These are phyloP conservation scores for Episyrphus balteatus DNA, from an alignment of 1,140 invertebrate species.

Conservation along the genomic window DNA sequence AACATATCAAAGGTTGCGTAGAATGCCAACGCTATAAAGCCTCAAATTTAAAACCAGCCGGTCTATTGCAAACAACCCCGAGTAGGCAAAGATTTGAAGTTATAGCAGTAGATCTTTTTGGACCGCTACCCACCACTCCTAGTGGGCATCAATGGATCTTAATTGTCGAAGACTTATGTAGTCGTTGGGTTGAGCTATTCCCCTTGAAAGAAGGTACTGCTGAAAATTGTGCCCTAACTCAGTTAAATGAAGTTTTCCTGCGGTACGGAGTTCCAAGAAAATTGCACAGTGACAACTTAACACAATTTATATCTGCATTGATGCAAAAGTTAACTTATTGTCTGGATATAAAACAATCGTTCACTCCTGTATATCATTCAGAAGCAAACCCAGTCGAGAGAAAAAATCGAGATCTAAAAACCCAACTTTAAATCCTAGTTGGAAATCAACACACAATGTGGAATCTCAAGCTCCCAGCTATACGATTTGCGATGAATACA, in stretches of 20 bases:
- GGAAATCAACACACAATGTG: constrained; percentile 26
- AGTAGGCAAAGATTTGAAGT: constrained; percentile 19
- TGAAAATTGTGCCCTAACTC: constrained; percentile 16
- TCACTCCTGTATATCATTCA: constrained; percentile 29
- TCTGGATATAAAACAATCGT: constrained; percentile 17
- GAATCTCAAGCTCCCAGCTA: constrained; percentile 25
- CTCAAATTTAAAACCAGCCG: constrained; percentile 18
- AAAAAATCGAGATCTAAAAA: constrained; percentile 29
- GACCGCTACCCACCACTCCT: constrained; percentile 14
- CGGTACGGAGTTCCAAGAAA: constrained; percentile 26
- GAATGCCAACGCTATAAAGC: constrained; percentile 8
- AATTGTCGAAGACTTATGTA: constrained; percentile 20
- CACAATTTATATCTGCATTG: constrained; percentile 22
- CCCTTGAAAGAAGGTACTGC: constrained; percentile 21
- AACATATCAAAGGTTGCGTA: neutral
- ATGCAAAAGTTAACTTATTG: constrained; percentile 8
- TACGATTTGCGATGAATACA: constrained; percentile 37
- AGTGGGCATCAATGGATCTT: constrained; percentile 21
- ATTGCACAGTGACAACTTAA: constrained; percentile 31
- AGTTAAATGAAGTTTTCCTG: constrained; percentile 29
- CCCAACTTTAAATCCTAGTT: constrained; percentile 26
- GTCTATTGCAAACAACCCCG: constrained; percentile 12
- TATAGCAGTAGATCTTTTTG: constrained; percentile 21
- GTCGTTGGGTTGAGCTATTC: constrained; percentile 21
- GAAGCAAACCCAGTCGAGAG: constrained; percentile 31